Percentiles rank a stretch among this genome's conserved stretches.
Evolutionary conservation across 2,797 vertebrate genomes (phyloP).

Genomic region (Sarcophilus harrisii): DNA sequence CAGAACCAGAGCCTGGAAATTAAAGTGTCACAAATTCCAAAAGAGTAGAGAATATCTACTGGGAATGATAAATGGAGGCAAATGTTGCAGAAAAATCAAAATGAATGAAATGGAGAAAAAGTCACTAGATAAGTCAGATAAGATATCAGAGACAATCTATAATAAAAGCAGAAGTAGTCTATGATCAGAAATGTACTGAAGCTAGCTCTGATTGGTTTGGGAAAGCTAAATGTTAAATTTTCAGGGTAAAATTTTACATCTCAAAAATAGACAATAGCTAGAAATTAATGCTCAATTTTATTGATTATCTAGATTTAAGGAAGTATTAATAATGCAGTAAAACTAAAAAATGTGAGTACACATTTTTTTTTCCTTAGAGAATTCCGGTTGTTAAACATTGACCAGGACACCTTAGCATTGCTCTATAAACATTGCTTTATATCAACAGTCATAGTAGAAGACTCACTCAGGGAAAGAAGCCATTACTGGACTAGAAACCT

Average conservation of each 20-base stretch:
- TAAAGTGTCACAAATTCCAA: too few relatives aligned
- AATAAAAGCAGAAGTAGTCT: too few relatives aligned
- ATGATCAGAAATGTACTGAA: too few relatives aligned
- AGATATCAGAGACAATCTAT: too few relatives aligned
- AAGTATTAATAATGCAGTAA: not conserved
- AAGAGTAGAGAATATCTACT: too few relatives aligned
- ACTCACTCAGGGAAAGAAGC: not conserved
- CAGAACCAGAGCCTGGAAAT: too few relatives aligned
- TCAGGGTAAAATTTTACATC: not conserved
- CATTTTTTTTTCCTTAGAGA: not conserved
- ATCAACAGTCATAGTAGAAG: not conserved
- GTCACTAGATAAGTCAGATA: not conserved
- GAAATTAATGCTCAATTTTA: not conserved
- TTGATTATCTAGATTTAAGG: not conserved
- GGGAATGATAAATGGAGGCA: not conserved
- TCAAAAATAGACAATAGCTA: not conserved
- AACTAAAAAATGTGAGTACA: not conserved
- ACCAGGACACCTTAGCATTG: not conserved
- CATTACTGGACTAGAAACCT: not conserved
- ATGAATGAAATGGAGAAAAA: not conserved
- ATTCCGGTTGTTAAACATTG: not conserved
- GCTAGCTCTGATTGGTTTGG: too few relatives aligned
- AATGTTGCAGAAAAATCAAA: not conserved
- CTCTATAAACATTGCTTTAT: not conserved
- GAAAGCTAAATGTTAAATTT: not conserved